Evolutionary conservation across 2,797 vertebrate genomes (phyloP), one percentile per base, ranked within the genome.

Genomic region (Gallinago stenura): DNA sequence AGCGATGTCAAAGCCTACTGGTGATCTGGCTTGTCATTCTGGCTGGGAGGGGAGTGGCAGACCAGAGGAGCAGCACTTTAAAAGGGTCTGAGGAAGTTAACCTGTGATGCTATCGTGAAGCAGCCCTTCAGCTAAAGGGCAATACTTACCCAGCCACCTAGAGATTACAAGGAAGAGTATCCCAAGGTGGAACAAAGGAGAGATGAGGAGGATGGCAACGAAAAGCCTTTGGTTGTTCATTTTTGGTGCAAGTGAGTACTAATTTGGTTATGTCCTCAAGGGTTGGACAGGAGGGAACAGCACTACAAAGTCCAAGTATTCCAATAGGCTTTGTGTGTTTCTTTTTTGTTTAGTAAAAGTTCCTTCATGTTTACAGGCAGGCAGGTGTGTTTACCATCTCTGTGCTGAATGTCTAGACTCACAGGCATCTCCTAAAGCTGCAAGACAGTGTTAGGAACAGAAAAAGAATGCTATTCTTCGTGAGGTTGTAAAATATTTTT

Each of bases 171-270:
- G 53, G 50, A 90, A 90, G 51, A 93, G 51, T 46, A 83, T 41
- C 35, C 13, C 60, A 62, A 82, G 43, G 88, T 53, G 66, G 77
- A 89, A 68, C 39, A 54, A 76, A 82, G 78, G 35, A 70, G 43
- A 79, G 22, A 48, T 15, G 46, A 80, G 33, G 50, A 9, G 9
- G 39, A 88, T 1, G 2, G 61, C 69, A 76, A 87, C 41, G 66
- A 88, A 58, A 65, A 64, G 20, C 75, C 79, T 54, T 14, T 53
- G 71, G 69, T 78, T 97, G 69, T 81, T 97, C 48, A 5, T 78
- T 15, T 86, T 98, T 66, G 96, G 95, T 56, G 35, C 92, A 31
- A 84, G 98, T 98, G 58, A 98, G 98, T 97, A 75, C 54, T 31
- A 20, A 45, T 81, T 43, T 43, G n/a, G 12, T 92, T 90, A 51